These are phyloP conservation scores for Sebastiscus tertius DNA, from an alignment of 2,797 vertebrate species.

Conservation along the genomic window DNA sequence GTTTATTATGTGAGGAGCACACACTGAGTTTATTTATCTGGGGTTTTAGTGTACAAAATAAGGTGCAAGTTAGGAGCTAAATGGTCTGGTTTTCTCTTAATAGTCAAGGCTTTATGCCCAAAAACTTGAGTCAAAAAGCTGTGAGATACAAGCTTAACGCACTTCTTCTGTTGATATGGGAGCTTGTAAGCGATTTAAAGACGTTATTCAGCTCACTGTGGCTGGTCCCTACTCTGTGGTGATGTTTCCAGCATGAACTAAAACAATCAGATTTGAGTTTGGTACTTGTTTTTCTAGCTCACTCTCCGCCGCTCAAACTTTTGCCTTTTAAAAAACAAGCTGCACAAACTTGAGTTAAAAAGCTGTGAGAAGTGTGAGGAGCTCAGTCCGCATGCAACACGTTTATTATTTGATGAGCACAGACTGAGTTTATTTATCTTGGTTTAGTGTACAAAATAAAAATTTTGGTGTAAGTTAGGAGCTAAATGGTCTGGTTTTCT, in stretches of 20 bases:
- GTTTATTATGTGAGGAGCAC: not conserved
- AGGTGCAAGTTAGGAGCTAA: not conserved
- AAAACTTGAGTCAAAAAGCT: too few species aligned
- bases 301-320: not conserved
- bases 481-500: too few species aligned
- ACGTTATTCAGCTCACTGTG: slow-evolving; percentile 7
- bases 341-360: slow-evolving; percentile 18
- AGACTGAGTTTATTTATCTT: too few species aligned
- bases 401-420: too few species aligned
- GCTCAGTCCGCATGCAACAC: not conserved
- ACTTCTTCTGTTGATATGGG: slow-evolving; percentile 27
- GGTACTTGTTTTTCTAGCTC: not conserved
- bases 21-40: not conserved
- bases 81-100: not conserved
- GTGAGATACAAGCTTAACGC: too few species aligned
- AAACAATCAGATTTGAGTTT: not conserved
- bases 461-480: not conserved
- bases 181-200: slow-evolving; percentile 8
- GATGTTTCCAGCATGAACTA: not conserved
- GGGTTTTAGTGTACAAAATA: not conserved
- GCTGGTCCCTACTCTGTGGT: too few species aligned
- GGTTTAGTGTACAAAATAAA: rapidly evolving
- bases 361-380: not conserved
- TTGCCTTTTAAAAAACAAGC: not conserved
- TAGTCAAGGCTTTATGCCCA: too few species aligned